Base-by-base conservation (phyloP, 2,797 vertebrate species). In the Chanos chanos region DNA sequence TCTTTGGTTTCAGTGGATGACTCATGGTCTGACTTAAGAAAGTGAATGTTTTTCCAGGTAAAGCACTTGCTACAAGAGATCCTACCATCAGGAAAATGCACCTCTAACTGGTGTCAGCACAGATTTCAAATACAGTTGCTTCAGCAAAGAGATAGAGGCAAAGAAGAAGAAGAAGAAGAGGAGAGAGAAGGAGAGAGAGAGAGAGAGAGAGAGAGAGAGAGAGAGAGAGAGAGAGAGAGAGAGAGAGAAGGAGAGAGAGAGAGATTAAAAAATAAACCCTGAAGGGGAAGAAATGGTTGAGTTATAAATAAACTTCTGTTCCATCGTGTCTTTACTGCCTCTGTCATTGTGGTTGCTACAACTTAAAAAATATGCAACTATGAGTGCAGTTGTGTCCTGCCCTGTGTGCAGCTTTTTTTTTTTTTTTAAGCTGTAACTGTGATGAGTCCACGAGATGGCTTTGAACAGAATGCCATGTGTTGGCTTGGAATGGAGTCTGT, bases 11-110 rank as follows among this genome's bases (percentile, higher is more conserved):
- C 34, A 37, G 28, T 16, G 18, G 15, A 57, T 72, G 53, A 74
- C 44, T 76, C 61, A 66, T 7, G 57, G 33, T 21, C 52, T 53
- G 40, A 47, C 27, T 62, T 68, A 52, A 57, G 45, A 61, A 37
- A 47, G 7, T 21, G 13, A 69, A 16, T 9, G 15, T 59, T 64
- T 72, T 68, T 56, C 58, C 12, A 55, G 33, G 27, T 67, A 51
- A 25, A 12, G 25, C 1, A 45, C 49, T 30, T 21, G 40, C 15
- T 43, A 3, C 3, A 55, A 18, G 24, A 55, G 16, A 21, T 18
- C 15, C 18, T 37, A 16, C 37, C 1, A 5, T 4, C 21, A 7
- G 36, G 34, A 21, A 40, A 16, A 39, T 5, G 9, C 13, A 22
- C 7, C n/a, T 10, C 22, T 27, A 27, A 40, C 3, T 28, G 8